Evolutionary conservation across 2,888 invertebrate genomes (phyloP).

Genomic region (Eumerus sabulonum): DNA sequence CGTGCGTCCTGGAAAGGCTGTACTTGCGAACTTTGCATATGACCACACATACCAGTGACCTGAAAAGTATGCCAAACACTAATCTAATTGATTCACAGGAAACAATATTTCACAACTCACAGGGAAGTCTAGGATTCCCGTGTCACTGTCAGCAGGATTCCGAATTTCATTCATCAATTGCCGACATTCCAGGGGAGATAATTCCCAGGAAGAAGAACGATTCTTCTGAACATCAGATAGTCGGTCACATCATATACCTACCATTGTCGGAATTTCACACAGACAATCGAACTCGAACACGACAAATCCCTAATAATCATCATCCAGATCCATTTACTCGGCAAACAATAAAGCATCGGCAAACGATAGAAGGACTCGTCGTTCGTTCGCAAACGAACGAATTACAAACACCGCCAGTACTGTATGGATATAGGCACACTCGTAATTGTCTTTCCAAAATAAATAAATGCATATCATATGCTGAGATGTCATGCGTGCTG

Average conservation of each 20-base stretch:
- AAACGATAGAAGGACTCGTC: constrained; percentile 52
- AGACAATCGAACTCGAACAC: constrained; percentile 7
- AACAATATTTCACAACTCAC: too few relatives aligned
- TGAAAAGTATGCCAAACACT: too few relatives aligned
- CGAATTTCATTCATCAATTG: too few relatives aligned
- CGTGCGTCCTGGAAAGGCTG: too few relatives aligned
- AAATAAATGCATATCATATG: constrained; percentile 42
- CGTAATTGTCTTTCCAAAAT: constrained; percentile 28
- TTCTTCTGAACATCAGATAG: constrained; percentile 5
- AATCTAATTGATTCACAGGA: too few relatives aligned
- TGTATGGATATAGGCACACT: constrained; percentile 6
- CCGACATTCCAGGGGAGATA: constrained; percentile 15
- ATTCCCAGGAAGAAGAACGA: constrained; percentile 45
- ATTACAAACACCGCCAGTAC: constrained; percentile 1
- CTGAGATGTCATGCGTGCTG: constrained; percentile 34
- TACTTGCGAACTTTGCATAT: too few relatives aligned
- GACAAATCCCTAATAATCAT: constrained; percentile 38
- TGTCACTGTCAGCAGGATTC: too few relatives aligned
- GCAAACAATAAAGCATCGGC: constrained; percentile 51
- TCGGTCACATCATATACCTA: constrained; percentile 39
- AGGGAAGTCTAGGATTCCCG: too few relatives aligned
- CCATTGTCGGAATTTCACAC: constrained; percentile 23
- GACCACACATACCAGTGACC: too few relatives aligned
- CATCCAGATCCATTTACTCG: constrained; percentile 43
- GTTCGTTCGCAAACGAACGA: constrained; percentile 23